Evolutionary conservation across 1,140 invertebrate species (phyloP).

Genomic region (Brachionus rotundiformis): DNA sequence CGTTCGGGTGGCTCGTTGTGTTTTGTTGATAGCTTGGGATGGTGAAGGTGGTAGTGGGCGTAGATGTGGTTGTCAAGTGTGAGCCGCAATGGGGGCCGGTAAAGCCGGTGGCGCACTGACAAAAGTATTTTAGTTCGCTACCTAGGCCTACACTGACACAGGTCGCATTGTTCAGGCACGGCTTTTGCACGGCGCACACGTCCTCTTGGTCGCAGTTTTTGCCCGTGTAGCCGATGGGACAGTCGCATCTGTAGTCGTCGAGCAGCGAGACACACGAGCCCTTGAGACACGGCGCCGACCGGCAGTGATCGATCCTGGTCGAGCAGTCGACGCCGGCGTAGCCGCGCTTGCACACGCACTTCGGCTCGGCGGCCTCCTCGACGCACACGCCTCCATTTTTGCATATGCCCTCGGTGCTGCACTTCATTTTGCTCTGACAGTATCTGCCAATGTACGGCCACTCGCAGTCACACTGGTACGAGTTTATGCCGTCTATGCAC

Average conservation of each 20-base stretch:
- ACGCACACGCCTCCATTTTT: slow-evolving; percentile 21
- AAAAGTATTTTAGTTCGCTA: not conserved
- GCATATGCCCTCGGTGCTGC: not conserved
- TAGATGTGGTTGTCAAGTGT: not conserved
- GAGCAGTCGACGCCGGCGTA: slow-evolving; percentile 52
- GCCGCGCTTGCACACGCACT: slow-evolving; percentile 12
- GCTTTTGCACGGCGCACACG: not conserved
- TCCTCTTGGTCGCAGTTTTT: slow-evolving; percentile 57
- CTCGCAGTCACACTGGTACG: slow-evolving; percentile 58
- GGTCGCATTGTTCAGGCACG: slow-evolving; percentile 31
- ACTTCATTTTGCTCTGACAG: slow-evolving; percentile 35
- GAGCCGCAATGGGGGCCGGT: not conserved
- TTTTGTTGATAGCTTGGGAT: not conserved
- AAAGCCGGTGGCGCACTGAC: slow-evolving; percentile 4
- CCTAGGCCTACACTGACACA: not conserved
- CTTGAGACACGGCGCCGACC: not conserved
- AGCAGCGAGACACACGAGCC: not conserved
- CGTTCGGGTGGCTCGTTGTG: no score
- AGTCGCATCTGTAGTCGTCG: slow-evolving; percentile 79
- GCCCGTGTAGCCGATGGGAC: slow-evolving; percentile 83
- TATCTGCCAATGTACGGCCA: slow-evolving; percentile 40
- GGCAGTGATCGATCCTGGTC: slow-evolving; percentile 44
- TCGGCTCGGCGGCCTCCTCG: slow-evolving; percentile 69
- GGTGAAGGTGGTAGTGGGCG: not conserved
- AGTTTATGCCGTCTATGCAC: slow-evolving; percentile 87